Evolutionary conservation across 1,140 invertebrate genomes (phyloP), one percentile per base, ranked within the genome.

Genomic region (Drosophila nasuta): DNA sequence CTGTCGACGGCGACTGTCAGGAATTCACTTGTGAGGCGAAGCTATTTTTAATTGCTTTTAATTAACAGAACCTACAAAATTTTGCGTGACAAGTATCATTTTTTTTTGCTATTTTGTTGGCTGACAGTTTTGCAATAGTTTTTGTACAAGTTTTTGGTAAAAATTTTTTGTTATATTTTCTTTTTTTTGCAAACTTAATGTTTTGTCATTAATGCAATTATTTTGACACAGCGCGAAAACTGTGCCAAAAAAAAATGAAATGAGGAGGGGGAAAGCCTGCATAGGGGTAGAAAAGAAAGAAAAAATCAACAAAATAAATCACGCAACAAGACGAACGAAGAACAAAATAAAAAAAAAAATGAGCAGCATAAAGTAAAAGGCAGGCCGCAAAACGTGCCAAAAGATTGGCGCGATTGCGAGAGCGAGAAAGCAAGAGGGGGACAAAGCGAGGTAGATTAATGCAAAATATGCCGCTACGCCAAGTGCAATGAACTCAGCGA

Each of bases 31-130:
- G 68, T 46, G 77, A 77, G 77, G 70, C 64, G 51, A 62, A 77
- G 67, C 85, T 89, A 90, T 89, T 89, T 89, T 76, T 85, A 90
- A 90, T 89, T 89, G 85, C 86, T 81, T 89, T 86, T 89, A 89
- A 88, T 88, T 88, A 88, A 79, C 78, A 69, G 72, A 81, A 79
- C 69, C 85, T 85, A 72, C 78, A 77, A 66, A 79, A 85, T 81
- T 59, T 56, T 74, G 79, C 80, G 75, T 89, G 85, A 89, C 83
- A 88, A 67, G 83, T 83, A 82, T 87, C 87, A 87, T 87, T 77
- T 57, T 87, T 65, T 62, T 3, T 41, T 63, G 49, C 11, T 52
- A 54, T 25, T 20, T 48, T 74, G 68, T 38, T 48, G 43, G 7
- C 45, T 57, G 73, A 43, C 3, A 13, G 35, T 60, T 60, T 54